Conservation (phyloP, 2,797 vertebrate genomes). For the Morus bassanus region DNA sequence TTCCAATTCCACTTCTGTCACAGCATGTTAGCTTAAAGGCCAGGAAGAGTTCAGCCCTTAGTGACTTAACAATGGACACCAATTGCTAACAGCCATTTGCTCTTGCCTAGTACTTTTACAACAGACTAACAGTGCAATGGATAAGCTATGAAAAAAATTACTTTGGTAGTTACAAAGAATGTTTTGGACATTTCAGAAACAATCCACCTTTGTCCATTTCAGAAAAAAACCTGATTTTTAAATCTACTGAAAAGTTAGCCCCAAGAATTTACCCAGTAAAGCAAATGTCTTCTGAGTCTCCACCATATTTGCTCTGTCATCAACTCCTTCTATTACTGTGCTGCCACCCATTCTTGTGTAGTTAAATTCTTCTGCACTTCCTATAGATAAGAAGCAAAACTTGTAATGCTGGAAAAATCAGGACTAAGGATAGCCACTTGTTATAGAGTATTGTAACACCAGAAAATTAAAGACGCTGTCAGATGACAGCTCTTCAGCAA, state of each 20-base stretch:
- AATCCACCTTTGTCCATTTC: background rate
- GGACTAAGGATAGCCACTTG: background rate
- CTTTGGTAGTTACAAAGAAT: background rate
- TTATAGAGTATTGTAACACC: background rate
- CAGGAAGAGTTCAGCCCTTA: background rate
- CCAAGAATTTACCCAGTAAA: conserved; percentile 82
- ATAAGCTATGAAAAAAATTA: background rate
- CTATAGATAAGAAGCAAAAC: conserved; percentile 67
- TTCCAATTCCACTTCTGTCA: background rate
- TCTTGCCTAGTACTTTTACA: background rate
- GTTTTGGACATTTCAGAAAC: background rate
- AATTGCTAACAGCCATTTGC: background rate
- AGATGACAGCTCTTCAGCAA: background rate
- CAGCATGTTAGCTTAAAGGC: background rate
- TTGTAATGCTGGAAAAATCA: background rate
- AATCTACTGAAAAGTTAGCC: background rate
- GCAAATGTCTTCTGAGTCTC: conserved; percentile 91
- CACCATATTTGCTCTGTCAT: conserved; percentile 86
- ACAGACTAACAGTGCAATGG: background rate
- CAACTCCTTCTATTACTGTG: conserved; percentile 84
- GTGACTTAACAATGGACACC: background rate
- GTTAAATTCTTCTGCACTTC: conserved; percentile 86
- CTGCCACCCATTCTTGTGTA: conserved; percentile 89
- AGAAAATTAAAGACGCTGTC: background rate
- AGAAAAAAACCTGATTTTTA: background rate